Base-by-base conservation (phyloP, 2,888 invertebrate species). In the Agrenia bidenticulata region DNA sequence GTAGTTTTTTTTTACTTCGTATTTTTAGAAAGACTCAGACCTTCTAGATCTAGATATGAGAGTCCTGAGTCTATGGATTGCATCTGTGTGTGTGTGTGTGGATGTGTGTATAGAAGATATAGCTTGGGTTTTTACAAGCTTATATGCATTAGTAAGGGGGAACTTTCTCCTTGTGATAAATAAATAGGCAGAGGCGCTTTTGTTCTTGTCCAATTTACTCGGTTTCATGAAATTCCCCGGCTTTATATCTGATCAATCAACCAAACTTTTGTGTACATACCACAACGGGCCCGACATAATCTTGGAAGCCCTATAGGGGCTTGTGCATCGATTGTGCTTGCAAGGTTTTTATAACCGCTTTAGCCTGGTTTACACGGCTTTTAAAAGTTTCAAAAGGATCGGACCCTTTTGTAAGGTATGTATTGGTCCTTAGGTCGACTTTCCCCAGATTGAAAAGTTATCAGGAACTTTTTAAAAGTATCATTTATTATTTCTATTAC, bases 161-260 rank as follows among this genome's bases (percentile, higher is more conserved):
- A 51, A 24, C 51, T 24, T 51, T 51, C 21, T 51, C 24, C 24
- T 23, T 24, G 51, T 51, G 21, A 24, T 51, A 51, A 51, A 51
- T 51, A 51, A 51, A 51, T 51, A 23, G 51, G 51, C 23, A 15
- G 51, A 51, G 51, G 19, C 51, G 51, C 24, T 24, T 51, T 51
- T 24, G 51, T 51, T 51, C 51, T 19, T 24, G 21, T 51, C 24
- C 51, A 51, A 51, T 51, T 24, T 51, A 23, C 51, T 24, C 13
- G 15, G 21, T 51, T 51, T 19, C 51, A 23, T 51, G 51, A 51
- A 51, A 51, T 51, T 51, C 51, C 51, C 24, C 39, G 55, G 66
- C 62, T 66, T 66, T 66, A 66, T 66, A 66, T 66, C 62, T 66
- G 66, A 66, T 66, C 66, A 66, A 66, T 66, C 66, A 66, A 53